Evolutionary conservation across 2,113 vertebrate species (phyloP), one percentile per base, ranked within the genome.

Genomic region (Dinomys branickii): DNA sequence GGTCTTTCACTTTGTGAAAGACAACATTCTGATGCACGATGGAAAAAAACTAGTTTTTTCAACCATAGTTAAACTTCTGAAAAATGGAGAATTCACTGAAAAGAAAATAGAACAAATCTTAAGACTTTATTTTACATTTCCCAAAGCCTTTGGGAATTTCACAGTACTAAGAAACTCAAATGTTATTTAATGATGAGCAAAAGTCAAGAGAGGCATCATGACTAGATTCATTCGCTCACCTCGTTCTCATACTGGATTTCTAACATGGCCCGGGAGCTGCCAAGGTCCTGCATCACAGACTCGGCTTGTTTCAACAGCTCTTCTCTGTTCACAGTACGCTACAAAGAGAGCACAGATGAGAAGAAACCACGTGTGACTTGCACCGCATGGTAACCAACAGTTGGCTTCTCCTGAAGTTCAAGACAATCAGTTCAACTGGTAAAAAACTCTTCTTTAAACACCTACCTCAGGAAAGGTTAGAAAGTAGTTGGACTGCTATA

Each of bases 161-260:
- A 75, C 0, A 67, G 52, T 30, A 82, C 54, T 24, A 89, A 92
- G n/a, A 80, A 73, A 86, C 35, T 69, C 59, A 61, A 90, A 73
- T 44, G 56, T 50, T 71, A 52, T 63, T 41, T 88, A 85, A 92
- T 59, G 22, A 84, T 41, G 7, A 83, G n/a, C 22, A 83, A 54
- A 67, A 86, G 58, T 54, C 75, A 91, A 47, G 33, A 54, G 35
- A 3, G 61, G 81, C 30, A 81, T 13, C 24, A 50, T 8, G 7
- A n/a, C 10, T 6, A 4, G 2, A 33, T 17, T 58, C 22, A 38
- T 9, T 35, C 56, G 69, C 98, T 99, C 99, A 99, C 99, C 99
- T 99, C 99, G 77, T 99, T 99, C 98, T 99, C 99, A 98, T 99
- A 99, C 98, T 99, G 99, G 97, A 99, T 99, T 98, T 99, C 99